phyloP scores from a whole-genome alignment of 2,888 invertebrate species.

The Drosophila flavopinicola region DNA sequence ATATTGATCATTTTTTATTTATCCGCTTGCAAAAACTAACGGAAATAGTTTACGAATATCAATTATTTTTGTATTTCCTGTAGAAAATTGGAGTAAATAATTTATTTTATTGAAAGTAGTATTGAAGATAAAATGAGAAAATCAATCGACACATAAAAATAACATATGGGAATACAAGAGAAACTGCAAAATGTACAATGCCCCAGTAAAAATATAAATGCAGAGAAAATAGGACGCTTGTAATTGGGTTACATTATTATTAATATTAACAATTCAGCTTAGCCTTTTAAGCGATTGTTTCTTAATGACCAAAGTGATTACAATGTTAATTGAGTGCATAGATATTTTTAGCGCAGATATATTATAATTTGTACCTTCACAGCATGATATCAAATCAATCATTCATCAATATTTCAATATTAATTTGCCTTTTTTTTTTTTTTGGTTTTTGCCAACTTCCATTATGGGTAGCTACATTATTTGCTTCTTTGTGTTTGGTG shows the following conservation, averaged over 20 bases:
- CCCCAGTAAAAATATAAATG: neutral
- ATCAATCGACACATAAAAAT: neutral
- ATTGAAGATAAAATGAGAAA: neutral
- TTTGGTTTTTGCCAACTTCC: slow-evolving; percentile 18
- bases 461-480: slow-evolving; percentile 9
- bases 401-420: slow-evolving; percentile 37
- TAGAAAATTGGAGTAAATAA: neutral
- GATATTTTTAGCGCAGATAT: neutral
- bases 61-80: slow-evolving; percentile 13
- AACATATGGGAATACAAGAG: neutral
- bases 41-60: slow-evolving; percentile 6
- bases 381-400: slow-evolving; percentile 37
- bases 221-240: neutral
- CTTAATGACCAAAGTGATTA: slow-evolving; percentile 14
- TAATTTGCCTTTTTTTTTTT: slow-evolving; percentile 12
- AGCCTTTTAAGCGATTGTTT: neutral
- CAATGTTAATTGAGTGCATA: slow-evolving; percentile 1
- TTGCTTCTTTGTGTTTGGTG: slow-evolving; percentile 5
- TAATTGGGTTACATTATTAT: neutral
- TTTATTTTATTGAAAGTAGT: slow-evolving; percentile 6
- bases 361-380: slow-evolving; percentile 8
- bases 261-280: neutral
- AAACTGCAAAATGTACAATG: neutral
- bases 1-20: neutral
- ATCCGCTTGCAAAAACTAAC: neutral